Evolutionary conservation across 2,113 vertebrate genomes (phyloP).

Genomic region (Echinops telfairi): DNA sequence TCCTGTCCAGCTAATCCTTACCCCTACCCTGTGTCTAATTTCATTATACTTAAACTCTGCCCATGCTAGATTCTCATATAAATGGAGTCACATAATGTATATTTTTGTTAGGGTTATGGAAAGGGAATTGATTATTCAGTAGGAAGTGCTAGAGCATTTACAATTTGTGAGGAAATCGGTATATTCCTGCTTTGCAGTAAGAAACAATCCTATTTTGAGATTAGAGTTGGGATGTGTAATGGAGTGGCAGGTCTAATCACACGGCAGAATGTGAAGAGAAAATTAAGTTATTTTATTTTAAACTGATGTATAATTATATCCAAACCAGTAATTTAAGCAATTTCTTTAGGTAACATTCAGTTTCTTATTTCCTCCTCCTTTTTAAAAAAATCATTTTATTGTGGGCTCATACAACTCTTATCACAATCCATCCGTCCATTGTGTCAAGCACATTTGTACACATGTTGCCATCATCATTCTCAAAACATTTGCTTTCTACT

Average conservation of each 20-base stretch:
- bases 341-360: neutral
- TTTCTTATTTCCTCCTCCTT: constrained; percentile 24
- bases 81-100: neutral
- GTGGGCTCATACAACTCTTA: too few relatives aligned
- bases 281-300: constrained; percentile 26
- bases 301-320: neutral
- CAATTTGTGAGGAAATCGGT: neutral
- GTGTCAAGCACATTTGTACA: too few relatives aligned
- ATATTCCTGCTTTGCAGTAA: neutral
- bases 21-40: neutral
- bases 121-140: neutral
- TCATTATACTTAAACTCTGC: neutral
- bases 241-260: neutral
- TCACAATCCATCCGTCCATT: too few relatives aligned
- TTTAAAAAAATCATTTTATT: too few relatives aligned
- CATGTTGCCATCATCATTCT: too few relatives aligned
- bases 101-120: neutral
- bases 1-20: neutral
- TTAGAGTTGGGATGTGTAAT: neutral
- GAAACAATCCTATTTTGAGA: neutral
- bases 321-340: neutral
- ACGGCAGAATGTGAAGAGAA: neutral
- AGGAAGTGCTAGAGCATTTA: constrained; percentile 2
- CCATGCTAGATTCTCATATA: neutral
- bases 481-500: too few relatives aligned